Base-by-base conservation (phyloP, 2,888 invertebrate genomes). In the Pediacus dermestoides region DNA sequence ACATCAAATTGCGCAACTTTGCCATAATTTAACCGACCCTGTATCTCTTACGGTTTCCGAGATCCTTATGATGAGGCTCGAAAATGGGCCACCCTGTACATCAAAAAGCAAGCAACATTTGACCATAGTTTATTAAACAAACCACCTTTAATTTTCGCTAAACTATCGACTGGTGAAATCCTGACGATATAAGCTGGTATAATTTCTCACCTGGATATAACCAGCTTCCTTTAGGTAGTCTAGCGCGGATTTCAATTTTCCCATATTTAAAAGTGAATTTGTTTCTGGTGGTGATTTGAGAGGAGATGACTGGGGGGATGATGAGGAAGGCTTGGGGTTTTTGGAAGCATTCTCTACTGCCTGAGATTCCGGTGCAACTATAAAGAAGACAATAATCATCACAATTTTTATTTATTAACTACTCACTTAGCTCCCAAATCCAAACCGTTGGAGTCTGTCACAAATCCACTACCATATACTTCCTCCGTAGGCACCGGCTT, bases 161-260 rank as follows among this genome's bases (percentile, higher is more conserved):
- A n/a, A n/a, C n/a, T n/a, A n/a, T n/a, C n/a, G n/a, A n/a, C n/a
- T n/a, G n/a, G n/a, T n/a, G n/a, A n/a, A n/a, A n/a, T n/a, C n/a
- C n/a, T n/a, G n/a, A n/a, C n/a, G n/a, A n/a, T n/a, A n/a, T n/a
- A n/a, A n/a, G n/a, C n/a, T n/a, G n/a, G n/a, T n/a, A n/a, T n/a
- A n/a, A n/a, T n/a, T 35, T 32, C 35, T 71, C 70, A 87, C 88
- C 73, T 33, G 88, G 87, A 56, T 83, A 75, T 10, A 88, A 68
- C 88, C 88, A 88, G 60, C 87, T 83, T 1, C 88, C 88, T 45
- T 73, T 73, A 0, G 88, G 86, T 12, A 88, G 57, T 63, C 81
- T 83, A 0, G 87, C 88, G 12, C 76, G 73, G 2, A 88, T 70
- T 56, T 81, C 76, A 8, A 88, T 70, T 22, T 70, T 74, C 7